These are phyloP conservation scores for Zonitis immaculata DNA, from an alignment of 2,888 invertebrate species.

Conservation along the genomic window DNA sequence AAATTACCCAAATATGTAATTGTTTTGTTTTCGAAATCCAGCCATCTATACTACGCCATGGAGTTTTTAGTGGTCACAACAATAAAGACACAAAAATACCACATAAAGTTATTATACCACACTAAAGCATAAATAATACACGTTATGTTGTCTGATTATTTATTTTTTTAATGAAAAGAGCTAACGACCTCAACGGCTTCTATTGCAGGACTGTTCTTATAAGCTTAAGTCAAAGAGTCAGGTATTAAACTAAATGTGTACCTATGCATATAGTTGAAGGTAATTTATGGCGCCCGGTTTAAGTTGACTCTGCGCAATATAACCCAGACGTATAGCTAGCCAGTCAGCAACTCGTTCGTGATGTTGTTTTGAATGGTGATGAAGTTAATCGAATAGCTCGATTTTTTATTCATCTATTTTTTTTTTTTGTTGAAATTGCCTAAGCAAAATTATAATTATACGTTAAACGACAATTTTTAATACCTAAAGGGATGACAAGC, in stretches of 20 bases:
- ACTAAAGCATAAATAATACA: not conserved
- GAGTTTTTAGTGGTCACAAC: not conserved
- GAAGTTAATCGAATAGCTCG: not conserved
- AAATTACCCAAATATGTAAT: not conserved
- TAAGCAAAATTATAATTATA: too few relatives aligned
- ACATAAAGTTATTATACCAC: not conserved
- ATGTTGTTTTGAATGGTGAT: not conserved
- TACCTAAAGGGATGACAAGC: too few relatives aligned
- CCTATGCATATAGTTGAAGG: constrained; percentile 16
- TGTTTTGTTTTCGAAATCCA: not conserved
- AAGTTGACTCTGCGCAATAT: constrained; percentile 12
- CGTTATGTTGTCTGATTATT: too few relatives aligned
- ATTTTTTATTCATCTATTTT: too few relatives aligned
- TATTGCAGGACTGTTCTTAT: constrained; percentile 19
- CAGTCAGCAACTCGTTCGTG: not conserved
- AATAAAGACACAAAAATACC: not conserved
- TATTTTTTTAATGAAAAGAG: too few relatives aligned
- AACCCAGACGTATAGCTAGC: not conserved
- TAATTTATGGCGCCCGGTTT: constrained; percentile 18
- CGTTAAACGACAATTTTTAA: too few relatives aligned
- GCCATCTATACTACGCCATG: not conserved
- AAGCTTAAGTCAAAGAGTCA: constrained; percentile 25
- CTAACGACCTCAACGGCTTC: constrained; percentile 11
- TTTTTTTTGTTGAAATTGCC: not conserved
- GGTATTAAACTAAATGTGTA: constrained; percentile 12